These are phyloP conservation scores for Hippocampus barbouri DNA, from an alignment of 2,113 vertebrate species.

Conservation along the genomic window DNA sequence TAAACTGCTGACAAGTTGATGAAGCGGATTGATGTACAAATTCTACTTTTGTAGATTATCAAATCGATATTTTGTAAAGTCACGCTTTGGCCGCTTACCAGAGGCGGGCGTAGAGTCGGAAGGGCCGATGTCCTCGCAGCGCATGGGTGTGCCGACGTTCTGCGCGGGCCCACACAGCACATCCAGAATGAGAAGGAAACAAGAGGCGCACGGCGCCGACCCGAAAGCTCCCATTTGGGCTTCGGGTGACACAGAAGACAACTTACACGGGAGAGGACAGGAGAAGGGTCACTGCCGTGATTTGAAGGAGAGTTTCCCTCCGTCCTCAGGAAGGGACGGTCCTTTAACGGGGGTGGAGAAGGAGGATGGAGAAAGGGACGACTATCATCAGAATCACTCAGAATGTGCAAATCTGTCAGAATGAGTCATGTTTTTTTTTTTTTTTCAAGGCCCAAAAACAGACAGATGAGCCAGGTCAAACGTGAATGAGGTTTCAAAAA, in stretches of 20 bases:
- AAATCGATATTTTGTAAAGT: background rate
- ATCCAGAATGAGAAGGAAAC: conserved; percentile 28
- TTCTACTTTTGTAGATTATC: background rate
- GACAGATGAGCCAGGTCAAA: no score
- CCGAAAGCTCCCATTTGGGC: background rate
- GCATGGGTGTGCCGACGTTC: conserved; percentile 75
- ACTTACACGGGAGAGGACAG: conserved; percentile 52
- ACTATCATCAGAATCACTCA: background rate
- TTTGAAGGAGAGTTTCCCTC: conserved; percentile 55
- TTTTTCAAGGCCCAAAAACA: no score
- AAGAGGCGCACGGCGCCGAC: background rate
- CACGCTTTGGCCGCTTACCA: conserved; percentile 65
- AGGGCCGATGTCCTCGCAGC: conserved; percentile 70
- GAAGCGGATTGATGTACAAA: background rate
- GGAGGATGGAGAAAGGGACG: background rate
- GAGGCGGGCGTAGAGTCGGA: conserved; percentile 73
- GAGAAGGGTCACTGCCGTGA: conserved; percentile 18
- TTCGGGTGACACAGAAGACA: background rate
- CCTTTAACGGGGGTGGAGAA: conserved; percentile 36
- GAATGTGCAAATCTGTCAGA: background rate
- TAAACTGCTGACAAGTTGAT: background rate
- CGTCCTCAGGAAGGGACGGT: conserved; percentile 65
- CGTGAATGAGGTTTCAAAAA: no score
- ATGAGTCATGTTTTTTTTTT: background rate
- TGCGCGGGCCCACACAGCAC: conserved; percentile 50